Base-by-base conservation (phyloP, 2,113 vertebrate genomes). In the Bostrychus sinensis region DNA sequence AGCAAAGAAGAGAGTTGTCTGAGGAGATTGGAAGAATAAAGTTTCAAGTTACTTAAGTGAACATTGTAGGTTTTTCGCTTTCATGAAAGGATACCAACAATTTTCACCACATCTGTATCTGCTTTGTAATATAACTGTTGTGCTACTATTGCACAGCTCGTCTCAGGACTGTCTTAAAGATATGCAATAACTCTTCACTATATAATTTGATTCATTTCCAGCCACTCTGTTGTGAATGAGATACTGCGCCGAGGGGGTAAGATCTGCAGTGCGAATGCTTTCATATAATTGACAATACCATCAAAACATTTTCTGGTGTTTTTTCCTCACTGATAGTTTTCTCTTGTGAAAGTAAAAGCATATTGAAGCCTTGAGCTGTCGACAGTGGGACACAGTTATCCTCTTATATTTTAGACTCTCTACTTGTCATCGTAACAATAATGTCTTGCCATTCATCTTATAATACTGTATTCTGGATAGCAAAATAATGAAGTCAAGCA, bases 241-340 rank as follows among this genome's bases (percentile, higher is more conserved):
- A 56, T 41, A 0, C 36, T 51, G 23, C 17, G 20, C 28, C 17
- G 12, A 45, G 36, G 66, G 42, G 50, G 50, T 55, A 56, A 53
- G 69, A 64, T 61, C 34, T 74, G 37, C 58, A 41, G 30, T 30
- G 7, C 2, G 50, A 17, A 54, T 58, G 30, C 37, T 56, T 54
- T 72, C 26, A 37, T 32, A 22, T 62, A 53, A 73, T 48, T 66
- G 62, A 58, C 66, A 66, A 58, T 36, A 59, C 61, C 38, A 67
- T 66, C 43, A 67, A 56, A 61, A 64, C 22, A 50, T 41, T 58
- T 62, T 62, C 6, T 38, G 25, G 7, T 14, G 30, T 38, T 68
- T 43, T 16, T 53, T 57, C 38, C 9, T 45, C 41, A 5, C 53
- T 9, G 37, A 11, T 50, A 63, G 32, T 72, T 73, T 69, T 13